Percentiles rank a stretch among this genome's conserved stretches.
Evolutionary conservation across 2,113 vertebrate species (phyloP).

Genomic region (Lichenostomus cassidix): DNA sequence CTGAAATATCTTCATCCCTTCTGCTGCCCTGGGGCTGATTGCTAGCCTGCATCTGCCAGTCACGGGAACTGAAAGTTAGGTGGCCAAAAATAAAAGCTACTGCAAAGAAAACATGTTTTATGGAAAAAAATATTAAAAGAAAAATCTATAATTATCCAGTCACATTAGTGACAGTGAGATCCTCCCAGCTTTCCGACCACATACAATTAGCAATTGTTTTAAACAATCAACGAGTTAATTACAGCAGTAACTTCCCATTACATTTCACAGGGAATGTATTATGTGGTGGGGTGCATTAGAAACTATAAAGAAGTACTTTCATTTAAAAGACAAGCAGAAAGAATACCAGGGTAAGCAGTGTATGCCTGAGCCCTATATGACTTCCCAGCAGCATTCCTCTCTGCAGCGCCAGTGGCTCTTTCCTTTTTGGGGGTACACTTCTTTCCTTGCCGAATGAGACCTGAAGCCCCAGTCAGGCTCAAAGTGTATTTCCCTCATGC

Average conservation of each 20-base stretch:
- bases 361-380: rapidly evolving
- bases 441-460: neutral
- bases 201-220: conserved; percentile 41
- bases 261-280: conserved; percentile 3
- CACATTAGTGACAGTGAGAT: conserved; percentile 1
- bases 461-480: neutral
- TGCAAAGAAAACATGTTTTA: conserved; percentile 2
- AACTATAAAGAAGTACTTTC: neutral
- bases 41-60: conserved; percentile 11
- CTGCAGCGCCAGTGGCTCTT: neutral
- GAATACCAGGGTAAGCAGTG: neutral
- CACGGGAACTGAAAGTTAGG: neutral
- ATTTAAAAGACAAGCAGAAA: neutral
- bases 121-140: neutral
- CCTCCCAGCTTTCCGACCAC: conserved; percentile 30
- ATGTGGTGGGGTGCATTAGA: neutral
- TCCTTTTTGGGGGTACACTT: neutral
- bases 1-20: conserved; percentile 20
- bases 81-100: conserved; percentile 51
- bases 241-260: neutral
- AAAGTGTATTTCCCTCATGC: neutral
- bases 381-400: neutral
- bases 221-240: conserved; percentile 43
- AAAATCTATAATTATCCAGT: conserved; percentile 15
- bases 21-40: neutral